Evolutionary conservation across 1,140 invertebrate genomes (phyloP), one percentile per base, ranked within the genome.

Genomic region (Heliconius congener): DNA sequence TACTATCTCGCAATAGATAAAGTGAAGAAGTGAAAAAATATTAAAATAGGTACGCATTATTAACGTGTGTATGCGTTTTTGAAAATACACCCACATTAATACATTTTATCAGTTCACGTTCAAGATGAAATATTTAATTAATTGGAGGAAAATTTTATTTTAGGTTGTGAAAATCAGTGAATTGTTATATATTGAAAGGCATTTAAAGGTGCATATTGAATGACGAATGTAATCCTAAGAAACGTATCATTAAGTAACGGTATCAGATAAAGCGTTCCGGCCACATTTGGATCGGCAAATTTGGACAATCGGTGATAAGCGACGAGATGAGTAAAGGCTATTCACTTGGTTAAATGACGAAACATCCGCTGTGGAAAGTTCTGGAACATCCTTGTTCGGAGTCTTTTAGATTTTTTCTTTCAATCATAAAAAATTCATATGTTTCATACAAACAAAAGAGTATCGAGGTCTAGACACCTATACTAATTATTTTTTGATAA

Each of bases 251-350:
- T 77, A 66, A 77, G 50, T 72, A 72, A 77, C 76, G 76, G 76
- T 90, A 90, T 89, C 90, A 78, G 86, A 90, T 91, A 90, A 87
- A 66, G 77, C 74, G 71, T 85, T 82, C 77, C 76, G 78, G 79
- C 76, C 78, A 39, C 80, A 83, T 87, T 86, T 85, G 86, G 84
- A 79, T 78, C 34, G 78, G 76, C 85, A 82, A 87, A 83, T 88
- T 88, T 86, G 86, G 87, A 82, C 87, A 88, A 90, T 82, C 83
- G 85, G 86, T 57, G 84, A 89, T 87, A 88, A 81, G 77, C 30
- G 80, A 85, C 30, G 82, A 86, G 86, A 86, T 89, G 87, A 88
- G 86, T 85, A 88, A 82, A 81, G 71, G 79, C 76, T 66, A 78
- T 74, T 78, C 50, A 37, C 71, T 71, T 52, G 8, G 34, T 42